Conservation (phyloP, 2,113 vertebrate species). For the Xiphorhynchus elegans region DNA sequence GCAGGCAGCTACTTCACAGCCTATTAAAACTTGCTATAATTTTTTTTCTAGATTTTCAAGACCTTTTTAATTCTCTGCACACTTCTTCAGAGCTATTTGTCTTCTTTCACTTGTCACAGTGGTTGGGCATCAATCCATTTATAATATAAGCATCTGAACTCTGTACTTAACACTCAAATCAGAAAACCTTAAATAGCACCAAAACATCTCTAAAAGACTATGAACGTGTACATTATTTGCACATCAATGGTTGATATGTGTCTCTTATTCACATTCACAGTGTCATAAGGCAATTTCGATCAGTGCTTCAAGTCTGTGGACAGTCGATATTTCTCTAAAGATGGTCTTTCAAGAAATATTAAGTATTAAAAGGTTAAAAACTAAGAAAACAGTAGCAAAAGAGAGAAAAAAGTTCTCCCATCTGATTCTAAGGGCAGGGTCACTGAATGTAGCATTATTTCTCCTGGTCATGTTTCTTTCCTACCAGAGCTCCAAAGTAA, state of each 20-base stretch:
- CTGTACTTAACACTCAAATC: neutral
- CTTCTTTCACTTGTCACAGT: neutral
- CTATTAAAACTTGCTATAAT: neutral
- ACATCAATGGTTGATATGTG: neutral
- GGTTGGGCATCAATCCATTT: neutral
- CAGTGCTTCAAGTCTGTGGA: neutral
- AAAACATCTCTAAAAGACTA: constrained; percentile 47
- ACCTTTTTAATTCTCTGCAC: neutral
- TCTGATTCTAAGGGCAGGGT: constrained; percentile 82
- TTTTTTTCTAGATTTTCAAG: neutral
- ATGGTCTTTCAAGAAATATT: constrained; percentile 66
- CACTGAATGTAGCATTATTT: constrained; percentile 97
- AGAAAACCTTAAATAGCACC: neutral
- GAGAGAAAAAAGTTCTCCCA: constrained; percentile 71
- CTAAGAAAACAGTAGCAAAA: constrained; percentile 80
- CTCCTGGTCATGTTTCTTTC: constrained; percentile 91
- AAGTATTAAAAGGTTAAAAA: constrained; percentile 84
- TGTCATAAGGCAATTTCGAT: neutral
- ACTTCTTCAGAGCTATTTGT: neutral
- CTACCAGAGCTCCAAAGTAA: constrained; percentile 95
- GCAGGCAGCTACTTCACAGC: neutral
- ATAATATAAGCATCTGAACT: neutral
- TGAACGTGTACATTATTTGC: constrained; percentile 8
- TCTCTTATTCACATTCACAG: neutral
- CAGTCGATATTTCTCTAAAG: constrained; percentile 33